Evolutionary conservation across 2,888 invertebrate genomes (phyloP).

Genomic region (Leptopilina syphax): DNA sequence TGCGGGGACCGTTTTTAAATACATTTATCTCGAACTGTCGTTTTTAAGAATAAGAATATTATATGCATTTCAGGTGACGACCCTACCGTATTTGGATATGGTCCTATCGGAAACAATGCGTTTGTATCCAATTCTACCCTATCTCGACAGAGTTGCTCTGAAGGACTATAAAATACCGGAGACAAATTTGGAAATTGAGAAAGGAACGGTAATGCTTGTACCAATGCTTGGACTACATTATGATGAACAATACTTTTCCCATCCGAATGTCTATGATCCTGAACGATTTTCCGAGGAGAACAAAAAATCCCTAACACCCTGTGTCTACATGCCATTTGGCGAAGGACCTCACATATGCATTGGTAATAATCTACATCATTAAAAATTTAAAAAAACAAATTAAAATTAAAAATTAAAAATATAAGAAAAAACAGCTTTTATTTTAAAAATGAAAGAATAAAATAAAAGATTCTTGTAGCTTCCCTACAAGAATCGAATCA

Average conservation of each 20-base stretch:
- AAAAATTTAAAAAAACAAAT: not conserved
- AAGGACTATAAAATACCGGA: constrained; percentile 66
- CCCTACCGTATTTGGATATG: constrained; percentile 66
- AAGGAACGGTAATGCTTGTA: constrained; percentile 70
- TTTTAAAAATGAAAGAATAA: too few relatives aligned
- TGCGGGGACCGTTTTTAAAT: too few relatives aligned
- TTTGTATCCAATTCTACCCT: constrained; percentile 72
- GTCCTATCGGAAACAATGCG: constrained; percentile 73
- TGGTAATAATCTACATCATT: constrained; percentile 63
- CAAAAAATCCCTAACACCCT: constrained; percentile 64
- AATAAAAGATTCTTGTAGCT: too few relatives aligned
- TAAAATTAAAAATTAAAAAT: not conserved
- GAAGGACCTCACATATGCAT: constrained; percentile 72
- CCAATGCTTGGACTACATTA: constrained; percentile 72
- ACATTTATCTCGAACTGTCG: too few relatives aligned
- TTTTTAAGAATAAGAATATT: not conserved
- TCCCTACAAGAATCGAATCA: too few relatives aligned
- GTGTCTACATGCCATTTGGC: constrained; percentile 71
- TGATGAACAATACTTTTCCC: constrained; percentile 72
- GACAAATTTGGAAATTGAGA: constrained; percentile 63
- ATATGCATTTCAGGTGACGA: constrained; percentile 54
- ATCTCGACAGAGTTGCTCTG: constrained; percentile 64
- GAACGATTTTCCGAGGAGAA: constrained; percentile 73
- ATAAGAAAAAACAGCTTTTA: too few relatives aligned
- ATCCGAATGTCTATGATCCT: constrained; percentile 75